These are phyloP conservation scores for Bujurquina vittata DNA, from an alignment of 2,113 vertebrate genomes.

Conservation along the genomic window DNA sequence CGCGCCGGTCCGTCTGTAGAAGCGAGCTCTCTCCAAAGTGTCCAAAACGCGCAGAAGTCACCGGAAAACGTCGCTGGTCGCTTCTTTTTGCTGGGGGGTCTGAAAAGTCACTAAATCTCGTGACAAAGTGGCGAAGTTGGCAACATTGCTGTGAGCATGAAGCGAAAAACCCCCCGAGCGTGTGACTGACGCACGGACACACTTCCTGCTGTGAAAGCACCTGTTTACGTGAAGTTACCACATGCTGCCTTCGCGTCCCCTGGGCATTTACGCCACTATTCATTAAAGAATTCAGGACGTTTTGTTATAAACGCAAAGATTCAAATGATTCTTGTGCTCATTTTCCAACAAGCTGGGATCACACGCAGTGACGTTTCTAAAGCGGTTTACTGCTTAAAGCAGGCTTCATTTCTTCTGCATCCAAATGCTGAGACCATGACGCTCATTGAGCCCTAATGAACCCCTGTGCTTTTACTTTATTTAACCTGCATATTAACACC, in stretches of 20 bases:
- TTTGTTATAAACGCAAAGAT: no score
- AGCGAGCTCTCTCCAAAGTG: no score
- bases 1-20: background rate
- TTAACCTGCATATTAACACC: background rate
- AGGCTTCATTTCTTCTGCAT: no score
- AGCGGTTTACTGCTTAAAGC: background rate
- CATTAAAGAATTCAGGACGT: rapidly evolving
- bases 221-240: conserved; percentile 13
- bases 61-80: no score
- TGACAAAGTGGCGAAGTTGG: no score
- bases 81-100: no score
- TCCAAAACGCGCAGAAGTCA: no score
- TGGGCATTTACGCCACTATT: rapidly evolving
- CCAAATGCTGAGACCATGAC: background rate
- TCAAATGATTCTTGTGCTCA: background rate
- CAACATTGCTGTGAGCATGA: rapidly evolving
- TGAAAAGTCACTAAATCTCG: no score
- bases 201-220: conserved; percentile 50
- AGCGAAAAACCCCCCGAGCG: background rate
- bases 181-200: background rate
- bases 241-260: background rate
- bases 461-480: background rate
- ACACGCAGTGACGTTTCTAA: background rate
- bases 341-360: rapidly evolving
- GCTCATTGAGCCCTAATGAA: background rate